Percentiles rank a stretch among this genome's conserved stretches.
Conservation (phyloP, 2,113 vertebrate species). For the Boulengerochromis microlepis region DNA sequence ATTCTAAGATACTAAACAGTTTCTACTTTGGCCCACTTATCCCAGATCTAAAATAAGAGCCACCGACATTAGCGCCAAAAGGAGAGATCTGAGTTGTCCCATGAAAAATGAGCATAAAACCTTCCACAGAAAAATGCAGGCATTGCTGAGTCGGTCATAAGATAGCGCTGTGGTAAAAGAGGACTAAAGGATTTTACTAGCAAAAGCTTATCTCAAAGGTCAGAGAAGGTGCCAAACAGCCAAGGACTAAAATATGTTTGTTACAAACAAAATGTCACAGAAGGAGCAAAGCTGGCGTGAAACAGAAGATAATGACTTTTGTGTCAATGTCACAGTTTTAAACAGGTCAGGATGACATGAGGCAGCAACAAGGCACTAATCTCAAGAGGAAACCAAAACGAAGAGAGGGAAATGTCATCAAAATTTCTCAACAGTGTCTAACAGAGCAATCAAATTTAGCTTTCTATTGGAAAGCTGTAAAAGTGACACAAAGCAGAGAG, state of each 20-base stretch:
- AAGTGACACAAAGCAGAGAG: background rate
- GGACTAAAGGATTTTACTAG: background rate
- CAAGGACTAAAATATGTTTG: background rate
- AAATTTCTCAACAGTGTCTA: conserved; percentile 10
- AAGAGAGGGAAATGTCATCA: conserved; percentile 33
- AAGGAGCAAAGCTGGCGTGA: background rate
- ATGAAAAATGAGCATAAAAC: background rate
- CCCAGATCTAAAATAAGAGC: conserved; percentile 54
- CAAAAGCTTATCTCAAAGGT: background rate
- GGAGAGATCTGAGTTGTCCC: background rate
- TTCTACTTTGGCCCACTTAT: conserved; percentile 60
- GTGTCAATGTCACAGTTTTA: background rate
- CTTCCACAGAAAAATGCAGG: background rate
- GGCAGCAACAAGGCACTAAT: background rate
- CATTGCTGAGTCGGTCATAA: background rate
- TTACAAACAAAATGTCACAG: background rate
- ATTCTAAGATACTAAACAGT: conserved; percentile 4
- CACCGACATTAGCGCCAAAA: background rate
- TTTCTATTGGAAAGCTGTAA: background rate
- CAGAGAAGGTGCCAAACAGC: background rate
- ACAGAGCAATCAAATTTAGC: background rate
- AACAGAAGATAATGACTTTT: background rate
- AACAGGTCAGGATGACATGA: background rate
- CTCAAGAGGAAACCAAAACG: conserved; percentile 23
- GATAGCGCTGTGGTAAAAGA: background rate